phyloP scores from a whole-genome alignment of 2,888 invertebrate species.

The Amiota minor region DNA sequence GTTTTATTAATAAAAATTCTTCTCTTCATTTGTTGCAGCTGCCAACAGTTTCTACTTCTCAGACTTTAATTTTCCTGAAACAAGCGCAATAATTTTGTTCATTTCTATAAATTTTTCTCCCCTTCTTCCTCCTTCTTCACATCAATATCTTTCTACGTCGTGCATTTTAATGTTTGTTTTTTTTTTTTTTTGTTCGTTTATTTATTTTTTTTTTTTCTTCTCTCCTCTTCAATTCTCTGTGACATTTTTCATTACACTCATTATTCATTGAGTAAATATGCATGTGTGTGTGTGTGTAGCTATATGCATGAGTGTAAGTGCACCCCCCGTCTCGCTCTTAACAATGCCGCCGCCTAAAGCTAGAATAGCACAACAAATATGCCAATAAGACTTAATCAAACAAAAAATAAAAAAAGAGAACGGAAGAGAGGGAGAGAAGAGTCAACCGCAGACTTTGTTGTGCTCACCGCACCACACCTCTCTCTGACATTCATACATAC shows the following conservation, averaged over 20 bases:
- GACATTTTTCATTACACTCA: conserved; percentile 47
- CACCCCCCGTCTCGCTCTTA: conserved; percentile 50
- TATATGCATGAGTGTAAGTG: neutral
- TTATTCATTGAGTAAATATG: conserved; percentile 60
- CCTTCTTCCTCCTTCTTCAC: conserved; percentile 40
- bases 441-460: neutral
- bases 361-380: conserved; percentile 48
- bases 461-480: conserved; percentile 22
- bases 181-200: conserved; percentile 63
- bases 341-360: conserved; percentile 69
- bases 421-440: neutral
- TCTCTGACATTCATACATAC: neutral
- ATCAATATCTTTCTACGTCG: conserved; percentile 43
- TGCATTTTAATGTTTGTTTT: conserved; percentile 62
- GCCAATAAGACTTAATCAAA: conserved; percentile 28
- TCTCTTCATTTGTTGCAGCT: neutral
- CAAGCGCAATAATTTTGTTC: conserved; percentile 1
- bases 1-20: conserved; percentile 5
- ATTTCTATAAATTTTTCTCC: conserved; percentile 31
- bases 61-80: neutral
- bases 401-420: conserved; percentile 20
- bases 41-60: neutral
- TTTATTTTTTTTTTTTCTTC: conserved; percentile 30
- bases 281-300: conserved; percentile 3
- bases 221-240: conserved; percentile 36